A percentile compares a stretch with the other conserved stretches of the same genome.
These are phyloP conservation scores for Hoplias malabaricus DNA, from an alignment of 2,113 vertebrate genomes.

Conservation along the genomic window DNA sequence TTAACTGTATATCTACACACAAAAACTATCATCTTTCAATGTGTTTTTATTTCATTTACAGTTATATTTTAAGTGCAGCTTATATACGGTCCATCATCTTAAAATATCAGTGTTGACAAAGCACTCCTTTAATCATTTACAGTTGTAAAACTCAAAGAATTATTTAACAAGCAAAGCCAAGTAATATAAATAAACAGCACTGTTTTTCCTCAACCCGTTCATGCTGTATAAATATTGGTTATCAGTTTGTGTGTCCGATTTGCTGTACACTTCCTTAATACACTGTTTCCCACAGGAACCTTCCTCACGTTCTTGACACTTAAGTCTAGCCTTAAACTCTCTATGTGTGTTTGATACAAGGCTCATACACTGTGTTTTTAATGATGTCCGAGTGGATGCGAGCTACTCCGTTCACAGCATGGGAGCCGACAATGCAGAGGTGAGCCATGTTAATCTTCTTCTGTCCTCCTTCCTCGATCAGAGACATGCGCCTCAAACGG, in stretches of 20 bases:
- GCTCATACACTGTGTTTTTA: conserved; percentile 82
- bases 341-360: background rate
- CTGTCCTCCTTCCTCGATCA: conserved; percentile 82
- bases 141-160: too few species aligned
- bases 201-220: too few species aligned
- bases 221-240: background rate
- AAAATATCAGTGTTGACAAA: too few species aligned
- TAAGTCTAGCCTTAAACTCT: background rate
- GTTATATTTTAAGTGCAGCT: too few species aligned
- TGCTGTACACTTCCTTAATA: background rate
- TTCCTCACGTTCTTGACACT: background rate
- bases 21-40: background rate
- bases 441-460: conserved; percentile 94
- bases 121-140: too few species aligned
- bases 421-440: conserved; percentile 86
- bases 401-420: conserved; percentile 89
- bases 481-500: conserved; percentile 85
- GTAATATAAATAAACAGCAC: too few species aligned
- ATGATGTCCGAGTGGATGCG: conserved; percentile 91
- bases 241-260: background rate
- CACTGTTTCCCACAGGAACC: background rate
- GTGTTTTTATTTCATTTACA: too few species aligned
- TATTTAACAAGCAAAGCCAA: too few species aligned
- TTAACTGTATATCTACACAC: background rate
- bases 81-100: too few species aligned